These are phyloP conservation scores for Coryphaenoides rupestris DNA, from an alignment of 2,113 vertebrate species.

Conservation along the genomic window DNA sequence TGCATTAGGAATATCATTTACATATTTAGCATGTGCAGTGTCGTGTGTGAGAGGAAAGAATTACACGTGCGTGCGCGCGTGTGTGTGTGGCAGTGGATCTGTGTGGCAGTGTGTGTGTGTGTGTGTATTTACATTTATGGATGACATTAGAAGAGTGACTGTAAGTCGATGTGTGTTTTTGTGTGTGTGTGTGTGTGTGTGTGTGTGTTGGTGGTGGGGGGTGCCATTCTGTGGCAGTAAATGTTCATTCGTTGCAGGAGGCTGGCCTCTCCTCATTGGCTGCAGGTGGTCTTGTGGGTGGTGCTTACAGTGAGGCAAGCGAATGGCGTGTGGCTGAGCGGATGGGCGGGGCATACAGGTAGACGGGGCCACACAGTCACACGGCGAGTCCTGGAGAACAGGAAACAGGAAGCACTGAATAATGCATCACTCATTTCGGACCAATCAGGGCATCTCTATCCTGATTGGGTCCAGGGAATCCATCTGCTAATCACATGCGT, in stretches of 20 bases:
- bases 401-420: conserved; percentile 13
- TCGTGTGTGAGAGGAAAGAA: neutral
- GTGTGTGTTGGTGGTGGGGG: conserved; percentile 19
- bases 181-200: conserved; percentile 6
- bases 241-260: conserved; percentile 67
- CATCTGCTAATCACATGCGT: too few relatives aligned
- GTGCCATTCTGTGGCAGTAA: neutral
- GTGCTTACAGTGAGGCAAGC: conserved; percentile 79
- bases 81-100: conserved; percentile 46
- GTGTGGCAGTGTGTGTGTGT: conserved; percentile 31
- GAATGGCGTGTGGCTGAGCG: conserved; percentile 72
- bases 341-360: conserved; percentile 83
- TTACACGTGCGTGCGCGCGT: too few relatives aligned
- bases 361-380: conserved; percentile 85
- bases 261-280: conserved; percentile 76
- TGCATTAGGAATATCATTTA: too few relatives aligned
- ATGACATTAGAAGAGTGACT: conserved; percentile 24
- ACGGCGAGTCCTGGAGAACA: conserved; percentile 82
- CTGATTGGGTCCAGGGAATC: too few relatives aligned
- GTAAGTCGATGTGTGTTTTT: conserved; percentile 10
- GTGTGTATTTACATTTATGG: conserved; percentile 17
- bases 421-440: neutral
- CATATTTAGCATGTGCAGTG: too few relatives aligned
- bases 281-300: conserved; percentile 71
- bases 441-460: too few relatives aligned